These are phyloP conservation scores for Grammomys dolichurus DNA, from an alignment of 2,113 vertebrate genomes.

Conservation along the genomic window DNA sequence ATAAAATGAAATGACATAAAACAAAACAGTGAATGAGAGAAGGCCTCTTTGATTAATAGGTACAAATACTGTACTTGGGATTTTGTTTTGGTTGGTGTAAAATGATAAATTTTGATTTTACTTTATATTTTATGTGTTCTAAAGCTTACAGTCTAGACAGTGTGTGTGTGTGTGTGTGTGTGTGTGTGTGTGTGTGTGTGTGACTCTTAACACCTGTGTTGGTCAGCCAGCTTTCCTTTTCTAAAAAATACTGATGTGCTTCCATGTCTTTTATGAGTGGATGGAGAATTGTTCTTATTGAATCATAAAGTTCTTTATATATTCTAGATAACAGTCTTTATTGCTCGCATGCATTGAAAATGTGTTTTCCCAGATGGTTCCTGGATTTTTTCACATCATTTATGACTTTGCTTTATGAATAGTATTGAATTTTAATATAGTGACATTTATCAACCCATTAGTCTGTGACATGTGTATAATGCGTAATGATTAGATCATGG, in stretches of 20 bases:
- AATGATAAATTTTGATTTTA: slow-evolving; percentile 4
- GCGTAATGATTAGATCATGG: background rate
- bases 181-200: background rate
- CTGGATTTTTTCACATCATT: slow-evolving; percentile 21
- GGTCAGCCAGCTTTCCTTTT: background rate
- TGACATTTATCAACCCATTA: slow-evolving; percentile 40
- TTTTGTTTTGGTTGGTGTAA: background rate
- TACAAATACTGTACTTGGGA: background rate
- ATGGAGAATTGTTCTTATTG: background rate
- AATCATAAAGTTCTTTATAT: slow-evolving; percentile 39
- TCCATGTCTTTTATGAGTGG: background rate
- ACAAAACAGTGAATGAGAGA: background rate
- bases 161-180: no score
- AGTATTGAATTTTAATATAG: slow-evolving; percentile 29
- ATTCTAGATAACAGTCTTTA: slow-evolving; percentile 2
- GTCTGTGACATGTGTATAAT: background rate
- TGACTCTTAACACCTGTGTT: background rate
- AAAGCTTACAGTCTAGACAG: background rate
- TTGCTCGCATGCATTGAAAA: slow-evolving; percentile 7
- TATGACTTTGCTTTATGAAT: slow-evolving; percentile 44
- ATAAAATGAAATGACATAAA: no score
- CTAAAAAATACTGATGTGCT: background rate
- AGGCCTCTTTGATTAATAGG: background rate
- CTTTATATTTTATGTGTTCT: background rate
- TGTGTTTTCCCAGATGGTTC: background rate